These are phyloP conservation scores for Gallinago jamesoni DNA, from an alignment of 2,113 vertebrate species.

Conservation along the genomic window DNA sequence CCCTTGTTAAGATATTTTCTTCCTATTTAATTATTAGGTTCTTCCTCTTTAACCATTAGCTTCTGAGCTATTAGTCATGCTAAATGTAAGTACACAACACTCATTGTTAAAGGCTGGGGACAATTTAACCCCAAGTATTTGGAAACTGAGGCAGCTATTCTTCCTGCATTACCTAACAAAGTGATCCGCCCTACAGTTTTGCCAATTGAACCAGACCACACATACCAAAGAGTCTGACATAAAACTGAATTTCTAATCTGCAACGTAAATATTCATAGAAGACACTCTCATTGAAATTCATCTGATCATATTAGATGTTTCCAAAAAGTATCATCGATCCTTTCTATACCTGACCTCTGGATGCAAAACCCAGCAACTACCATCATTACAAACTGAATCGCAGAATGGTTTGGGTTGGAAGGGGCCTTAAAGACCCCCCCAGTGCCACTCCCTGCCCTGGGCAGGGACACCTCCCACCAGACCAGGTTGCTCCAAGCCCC, in stretches of 20 bases:
- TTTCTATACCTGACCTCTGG: not conserved
- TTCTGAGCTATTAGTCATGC: not conserved
- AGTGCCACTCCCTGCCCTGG: no score
- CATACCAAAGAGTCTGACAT: not conserved
- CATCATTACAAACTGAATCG: not conserved
- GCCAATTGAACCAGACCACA: not conserved
- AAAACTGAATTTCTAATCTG: not conserved
- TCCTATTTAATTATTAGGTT: not conserved
- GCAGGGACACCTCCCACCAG: not conserved
- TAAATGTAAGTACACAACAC: not conserved
- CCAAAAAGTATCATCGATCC: not conserved
- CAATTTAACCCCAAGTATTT: not conserved
- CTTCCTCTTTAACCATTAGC: not conserved
- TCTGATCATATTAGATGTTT: not conserved
- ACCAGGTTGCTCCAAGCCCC: not conserved
- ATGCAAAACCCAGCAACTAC: not conserved
- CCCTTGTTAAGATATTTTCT: not conserved
- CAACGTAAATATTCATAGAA: not conserved
- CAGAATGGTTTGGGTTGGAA: not conserved
- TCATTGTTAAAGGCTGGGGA: not conserved
- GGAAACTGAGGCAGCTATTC: not conserved
- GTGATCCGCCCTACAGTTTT: not conserved
- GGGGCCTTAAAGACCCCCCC: no score
- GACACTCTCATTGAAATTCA: not conserved
- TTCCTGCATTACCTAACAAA: not conserved